Evolutionary conservation across 2,888 invertebrate species (phyloP).

Genomic region (Plebejus melissa): DNA sequence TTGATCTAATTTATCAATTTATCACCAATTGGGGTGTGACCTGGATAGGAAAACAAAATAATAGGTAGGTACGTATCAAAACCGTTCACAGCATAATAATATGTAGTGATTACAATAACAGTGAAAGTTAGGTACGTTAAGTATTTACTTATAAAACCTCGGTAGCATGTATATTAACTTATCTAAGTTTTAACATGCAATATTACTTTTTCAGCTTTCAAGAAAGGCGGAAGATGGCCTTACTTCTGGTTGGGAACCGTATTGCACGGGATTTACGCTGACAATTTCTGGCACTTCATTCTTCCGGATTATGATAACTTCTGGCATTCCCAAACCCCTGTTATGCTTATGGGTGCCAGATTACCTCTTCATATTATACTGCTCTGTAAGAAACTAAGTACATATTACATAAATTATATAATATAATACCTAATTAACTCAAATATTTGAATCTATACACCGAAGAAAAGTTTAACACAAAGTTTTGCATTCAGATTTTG

Average conservation of each 20-base stretch:
- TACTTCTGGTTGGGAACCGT: conserved; percentile 86
- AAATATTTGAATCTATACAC: not conserved
- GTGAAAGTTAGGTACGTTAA: too few species aligned
- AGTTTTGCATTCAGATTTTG: not conserved
- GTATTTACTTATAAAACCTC: too few species aligned
- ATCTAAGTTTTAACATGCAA: not conserved
- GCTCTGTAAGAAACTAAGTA: conserved; percentile 79
- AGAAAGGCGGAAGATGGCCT: conserved; percentile 85
- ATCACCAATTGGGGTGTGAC: too few species aligned
- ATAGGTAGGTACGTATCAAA: too few species aligned
- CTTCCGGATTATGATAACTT: conserved; percentile 89
- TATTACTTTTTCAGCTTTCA: conserved; percentile 73
- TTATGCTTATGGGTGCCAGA: conserved; percentile 84
- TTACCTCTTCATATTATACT: conserved; percentile 86
- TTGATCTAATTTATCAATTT: too few species aligned
- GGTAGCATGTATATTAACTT: not conserved
- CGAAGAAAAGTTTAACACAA: not conserved
- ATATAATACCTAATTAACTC: not conserved
- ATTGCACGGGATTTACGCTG: conserved; percentile 83
- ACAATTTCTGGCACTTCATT: conserved; percentile 84
- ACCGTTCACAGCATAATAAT: too few species aligned
- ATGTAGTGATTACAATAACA: too few species aligned
- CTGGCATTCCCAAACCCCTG: conserved; percentile 89
- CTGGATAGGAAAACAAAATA: too few species aligned
- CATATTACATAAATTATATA: too few species aligned